Evolutionary conservation across 2,113 vertebrate genomes (phyloP).

Genomic region (Vombatus ursinus): DNA sequence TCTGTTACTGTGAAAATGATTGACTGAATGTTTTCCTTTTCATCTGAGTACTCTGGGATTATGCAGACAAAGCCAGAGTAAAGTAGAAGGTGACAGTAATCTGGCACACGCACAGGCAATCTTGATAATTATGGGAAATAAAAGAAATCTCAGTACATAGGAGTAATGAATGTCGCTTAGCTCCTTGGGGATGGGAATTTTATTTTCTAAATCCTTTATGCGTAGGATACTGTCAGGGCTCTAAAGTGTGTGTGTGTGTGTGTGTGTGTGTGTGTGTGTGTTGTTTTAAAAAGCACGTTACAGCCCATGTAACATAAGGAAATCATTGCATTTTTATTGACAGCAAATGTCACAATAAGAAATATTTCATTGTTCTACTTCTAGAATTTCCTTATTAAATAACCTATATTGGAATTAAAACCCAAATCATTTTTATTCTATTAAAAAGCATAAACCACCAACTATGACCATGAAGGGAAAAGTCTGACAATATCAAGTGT

Average conservation of each 20-base stretch:
- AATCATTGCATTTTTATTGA: background rate
- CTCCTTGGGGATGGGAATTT: background rate
- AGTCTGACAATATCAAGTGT: background rate
- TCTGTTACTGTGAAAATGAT: background rate
- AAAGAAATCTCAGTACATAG: constrained; percentile 19
- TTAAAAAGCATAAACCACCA: background rate
- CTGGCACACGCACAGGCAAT: background rate
- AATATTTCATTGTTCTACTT: constrained; percentile 31
- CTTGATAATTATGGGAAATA: constrained; percentile 36
- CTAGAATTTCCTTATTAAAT: background rate
- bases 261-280: too few relatives aligned
- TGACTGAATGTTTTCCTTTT: constrained; percentile 25
- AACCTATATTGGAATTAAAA: constrained; percentile 1
- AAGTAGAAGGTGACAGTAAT: constrained; percentile 2
- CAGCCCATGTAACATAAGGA: background rate
- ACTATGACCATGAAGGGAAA: background rate
- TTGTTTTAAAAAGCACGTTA: constrained; percentile 8
- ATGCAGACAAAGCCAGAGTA: constrained; percentile 12
- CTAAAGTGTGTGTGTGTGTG: background rate
- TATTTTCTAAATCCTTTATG: background rate
- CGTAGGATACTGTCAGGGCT: background rate
- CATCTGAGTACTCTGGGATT: background rate
- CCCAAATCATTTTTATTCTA: background rate
- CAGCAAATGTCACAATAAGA: constrained; percentile 4
- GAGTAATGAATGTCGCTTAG: constrained; percentile 19